Evolutionary conservation across 2,888 invertebrate genomes (phyloP), one percentile per base, ranked within the genome.

Genomic region (Glaucopsyche alexis): DNA sequence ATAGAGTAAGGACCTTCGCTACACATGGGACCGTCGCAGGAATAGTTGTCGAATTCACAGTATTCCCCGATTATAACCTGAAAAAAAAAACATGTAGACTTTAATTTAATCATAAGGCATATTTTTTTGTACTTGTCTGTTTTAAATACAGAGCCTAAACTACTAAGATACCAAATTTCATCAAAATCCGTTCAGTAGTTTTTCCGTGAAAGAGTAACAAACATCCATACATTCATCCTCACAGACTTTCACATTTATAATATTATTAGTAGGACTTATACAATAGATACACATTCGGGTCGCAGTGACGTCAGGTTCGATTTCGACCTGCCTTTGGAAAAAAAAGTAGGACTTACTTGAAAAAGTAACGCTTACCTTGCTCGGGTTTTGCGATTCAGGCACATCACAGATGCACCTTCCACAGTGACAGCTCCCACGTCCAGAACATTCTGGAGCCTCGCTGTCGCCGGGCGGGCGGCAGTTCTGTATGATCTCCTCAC

Each of bases 1-100:
- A 86, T 78, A 6, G 82, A 83, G 78, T 91, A 93, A 0, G 92
- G 92, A 0, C 93, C 93, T 79, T 93, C 93, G 74, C 85, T 88
- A 81, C 93, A 93, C 73, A 83, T 84, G 0, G 89, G 84, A 0
- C 84, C 90, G 45, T 87, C 84, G 76, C 93, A 93, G 0, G 91
- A 90, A 79, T 87, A 93, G 78, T 93, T 93, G 75, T 93, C 93
- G 74, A 82, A 91, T 78, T 92, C 91, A 77, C 93, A 93, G 78
- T 84, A 89, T 76, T 92, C 88, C 0, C 93, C 93, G 80, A 89
- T 82, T 71, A 93, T 83, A 74, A 81, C 82, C 93, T 93, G 19
- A 78, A 80, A 71, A 14, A 71, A 14, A 47, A 80, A 76, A 69
- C 69, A 64, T 60, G 60, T n/a, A 29, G 60, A 11, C 13, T 49